Base-by-base conservation (phyloP, 2,888 invertebrate genomes). In the Dicranocentrus wangi region DNA sequence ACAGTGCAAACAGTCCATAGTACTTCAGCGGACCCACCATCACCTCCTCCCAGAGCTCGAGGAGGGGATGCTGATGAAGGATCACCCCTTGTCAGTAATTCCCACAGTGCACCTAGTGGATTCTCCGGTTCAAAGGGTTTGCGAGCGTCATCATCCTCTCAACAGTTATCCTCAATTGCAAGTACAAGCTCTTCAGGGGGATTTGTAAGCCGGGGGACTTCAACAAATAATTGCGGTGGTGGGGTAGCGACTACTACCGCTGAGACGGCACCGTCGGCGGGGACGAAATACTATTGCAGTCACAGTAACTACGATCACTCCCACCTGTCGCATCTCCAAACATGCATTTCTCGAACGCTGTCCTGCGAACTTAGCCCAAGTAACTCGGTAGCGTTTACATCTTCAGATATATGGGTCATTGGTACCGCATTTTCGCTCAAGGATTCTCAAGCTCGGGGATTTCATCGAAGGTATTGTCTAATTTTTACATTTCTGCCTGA, bases 391-490 rank as follows among this genome's bases (percentile, higher is more conserved):
- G 87, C 87, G 0, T 87, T 87, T 55, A 87, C 87, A 2, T 85
- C 85, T 5, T 84, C 86, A 0, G 86, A 87, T 23, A 86, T 87
- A 72, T 87, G 87, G 87, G 87, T 85, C n/a, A 86, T 87, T 77
- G 87, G 86, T 53, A 87, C 87, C 17, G 85, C 86, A 2, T 87
- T 86, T 32, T 85, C 86, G 28, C 75, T 87, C 23, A 87, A 85
- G 65, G 87, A 87, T 55, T 86, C 85, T 1, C 85, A 85, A 77
- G 79, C 79, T 7, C 66, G 79, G 5, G 79, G 79, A 19, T 79
- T 79, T 39, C 79, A 79, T 58, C 53, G 87, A 42, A 80, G 81
- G 39, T 83, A 87, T 42, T 87, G 87, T 66, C 81, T 87, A 23
- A 82, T 87, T 23, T 87, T 87, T 61, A 87, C 87, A 28, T 87